Percentiles rank a stretch among this genome's conserved stretches.
Evolutionary conservation across 2,113 vertebrate species (phyloP).

Genomic region (Engystomops pustulosus): DNA sequence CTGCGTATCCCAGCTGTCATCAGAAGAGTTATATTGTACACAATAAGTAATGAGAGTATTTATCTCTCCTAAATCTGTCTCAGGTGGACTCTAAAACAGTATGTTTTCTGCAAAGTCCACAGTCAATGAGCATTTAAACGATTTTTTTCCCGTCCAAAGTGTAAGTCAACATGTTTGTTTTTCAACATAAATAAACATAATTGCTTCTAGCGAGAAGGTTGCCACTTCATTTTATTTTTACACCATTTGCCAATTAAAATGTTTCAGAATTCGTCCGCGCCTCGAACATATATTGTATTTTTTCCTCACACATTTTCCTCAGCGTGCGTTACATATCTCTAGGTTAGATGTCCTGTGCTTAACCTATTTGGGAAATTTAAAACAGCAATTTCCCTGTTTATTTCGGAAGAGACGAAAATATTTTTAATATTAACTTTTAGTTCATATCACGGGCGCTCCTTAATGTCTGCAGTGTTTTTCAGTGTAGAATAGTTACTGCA

Average conservation of each 20-base stretch:
- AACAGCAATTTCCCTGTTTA: neutral
- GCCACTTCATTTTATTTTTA: slow-evolving; percentile 29
- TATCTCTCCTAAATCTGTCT: slow-evolving; percentile 53
- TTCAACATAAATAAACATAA: slow-evolving; percentile 53
- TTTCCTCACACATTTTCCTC: neutral
- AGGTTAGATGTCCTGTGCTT: neutral
- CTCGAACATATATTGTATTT: neutral
- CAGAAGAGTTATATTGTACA: slow-evolving; percentile 45
- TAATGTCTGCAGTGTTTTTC: too few species aligned
- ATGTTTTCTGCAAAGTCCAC: slow-evolving; percentile 44
- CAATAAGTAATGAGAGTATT: slow-evolving; percentile 57
- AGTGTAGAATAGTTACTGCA: too few species aligned
- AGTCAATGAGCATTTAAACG: slow-evolving; percentile 51
- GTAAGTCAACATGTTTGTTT: slow-evolving; percentile 39
- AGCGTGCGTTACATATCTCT: neutral
- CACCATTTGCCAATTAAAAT: slow-evolving; percentile 20
- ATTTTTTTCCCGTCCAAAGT: slow-evolving; percentile 18
- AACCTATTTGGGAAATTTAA: neutral
- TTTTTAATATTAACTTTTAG: too few species aligned
- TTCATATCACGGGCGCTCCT: too few species aligned
- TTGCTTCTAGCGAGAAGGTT: slow-evolving; percentile 37
- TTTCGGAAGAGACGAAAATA: neutral
- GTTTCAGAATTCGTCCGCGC: neutral
- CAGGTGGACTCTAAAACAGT: slow-evolving; percentile 54
- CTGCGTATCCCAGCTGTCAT: slow-evolving; percentile 38